A percentile compares a stretch with the other conserved stretches of the same genome.
Evolutionary conservation across 2,888 invertebrate genomes (phyloP).

Genomic region (Empis livida): DNA sequence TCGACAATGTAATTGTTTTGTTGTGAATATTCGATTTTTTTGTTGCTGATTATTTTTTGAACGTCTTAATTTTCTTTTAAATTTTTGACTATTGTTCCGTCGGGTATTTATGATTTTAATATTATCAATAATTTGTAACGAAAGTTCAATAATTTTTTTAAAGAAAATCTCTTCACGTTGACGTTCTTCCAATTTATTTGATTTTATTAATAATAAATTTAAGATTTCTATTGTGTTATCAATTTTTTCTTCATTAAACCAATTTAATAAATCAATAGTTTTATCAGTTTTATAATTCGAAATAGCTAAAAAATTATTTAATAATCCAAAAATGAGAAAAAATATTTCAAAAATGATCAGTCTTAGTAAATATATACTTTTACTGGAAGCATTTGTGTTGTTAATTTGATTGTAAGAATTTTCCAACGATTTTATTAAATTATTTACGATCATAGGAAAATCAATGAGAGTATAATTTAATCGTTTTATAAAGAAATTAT

Average conservation of each 20-base stretch:
- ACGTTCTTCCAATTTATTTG: not conserved
- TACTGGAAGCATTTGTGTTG: not conserved
- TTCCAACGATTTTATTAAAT: conserved; percentile 16
- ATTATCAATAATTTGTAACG: conserved; percentile 20
- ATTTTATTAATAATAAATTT: not conserved
- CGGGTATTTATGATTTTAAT: not conserved
- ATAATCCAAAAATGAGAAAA: conserved; percentile 27
- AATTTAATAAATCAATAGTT: not conserved
- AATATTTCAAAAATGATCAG: conserved; percentile 21
- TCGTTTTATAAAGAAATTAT: conserved; percentile 25
- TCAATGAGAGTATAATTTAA: conserved; percentile 21
- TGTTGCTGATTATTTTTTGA: conserved; percentile 13
- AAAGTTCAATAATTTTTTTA: conserved; percentile 20
- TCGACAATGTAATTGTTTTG: conserved; percentile 14
- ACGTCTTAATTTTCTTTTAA: conserved; percentile 6
- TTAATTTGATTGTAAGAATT: conserved; percentile 5
- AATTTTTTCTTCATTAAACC: conserved; percentile 1
- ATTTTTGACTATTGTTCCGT: not conserved
- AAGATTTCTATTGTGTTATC: not conserved
- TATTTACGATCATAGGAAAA: conserved; percentile 21
- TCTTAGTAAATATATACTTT: not conserved
- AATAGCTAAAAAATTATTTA: conserved; percentile 24
- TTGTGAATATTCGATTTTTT: conserved; percentile 21
- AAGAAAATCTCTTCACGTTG: conserved; percentile 12
- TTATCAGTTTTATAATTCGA: conserved; percentile 2